A percentile compares a stretch with the other conserved stretches of the same genome.
These are phyloP conservation scores for Sarcophaga variegata DNA, from an alignment of 2,888 invertebrate species.

Conservation along the genomic window DNA sequence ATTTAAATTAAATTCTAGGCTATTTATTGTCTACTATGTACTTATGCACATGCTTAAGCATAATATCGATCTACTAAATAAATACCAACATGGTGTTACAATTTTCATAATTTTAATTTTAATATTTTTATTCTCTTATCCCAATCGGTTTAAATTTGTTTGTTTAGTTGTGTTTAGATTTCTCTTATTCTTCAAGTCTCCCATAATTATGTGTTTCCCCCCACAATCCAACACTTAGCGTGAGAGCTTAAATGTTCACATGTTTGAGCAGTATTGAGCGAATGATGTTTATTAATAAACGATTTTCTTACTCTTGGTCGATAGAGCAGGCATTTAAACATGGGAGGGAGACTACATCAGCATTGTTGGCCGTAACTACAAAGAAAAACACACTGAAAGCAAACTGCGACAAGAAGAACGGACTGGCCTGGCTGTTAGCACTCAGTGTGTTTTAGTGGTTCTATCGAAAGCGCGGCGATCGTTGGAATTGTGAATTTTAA, in stretches of 20 bases:
- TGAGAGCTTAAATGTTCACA: no score
- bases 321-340: neutral
- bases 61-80: no score
- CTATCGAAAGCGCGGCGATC: conserved; percentile 49
- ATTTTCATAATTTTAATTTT: no score
- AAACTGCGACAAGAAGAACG: conserved; percentile 34
- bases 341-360: neutral
- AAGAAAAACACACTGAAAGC: conserved; percentile 20
- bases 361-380: conserved; percentile 22
- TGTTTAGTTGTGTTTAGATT: no score
- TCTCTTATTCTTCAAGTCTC: no score
- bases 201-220: neutral
- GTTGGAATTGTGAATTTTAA: conserved; percentile 8
- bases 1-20: no score
- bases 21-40: no score
- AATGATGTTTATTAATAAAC: conserved; percentile 17
- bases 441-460: conserved; percentile 3
- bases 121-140: no score
- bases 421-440: conserved; percentile 11
- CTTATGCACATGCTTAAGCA: no score
- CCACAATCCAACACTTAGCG: neutral
- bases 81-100: no score
- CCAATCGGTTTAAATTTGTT: no score
- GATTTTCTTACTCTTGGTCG: neutral
- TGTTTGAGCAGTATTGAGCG: neutral